Percentiles rank a stretch among this genome's conserved stretches.
Conservation (phyloP, 2,888 invertebrate species). For the Pandemis heparana region DNA sequence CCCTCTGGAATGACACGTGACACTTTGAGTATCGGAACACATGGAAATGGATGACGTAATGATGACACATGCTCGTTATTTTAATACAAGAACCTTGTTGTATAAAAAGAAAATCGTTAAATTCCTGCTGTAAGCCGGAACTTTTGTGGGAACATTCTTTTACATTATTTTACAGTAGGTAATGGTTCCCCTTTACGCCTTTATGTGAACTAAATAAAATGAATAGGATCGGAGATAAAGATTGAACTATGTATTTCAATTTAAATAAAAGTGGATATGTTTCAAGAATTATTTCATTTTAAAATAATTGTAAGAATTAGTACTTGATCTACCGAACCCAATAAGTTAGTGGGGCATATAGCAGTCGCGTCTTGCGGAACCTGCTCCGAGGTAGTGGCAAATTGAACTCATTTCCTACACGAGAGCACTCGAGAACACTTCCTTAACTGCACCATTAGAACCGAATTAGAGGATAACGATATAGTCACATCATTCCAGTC, state of each 20-base stretch:
- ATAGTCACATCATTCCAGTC: conserved; percentile 54
- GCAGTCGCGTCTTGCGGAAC: conserved; percentile 61
- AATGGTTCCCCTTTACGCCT: not conserved
- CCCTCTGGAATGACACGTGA: conserved; percentile 85
- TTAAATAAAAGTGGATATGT: not conserved
- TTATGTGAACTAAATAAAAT: not conserved
- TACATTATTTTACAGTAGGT: not conserved
- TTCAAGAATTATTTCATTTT: not conserved
- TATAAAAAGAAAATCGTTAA: too few relatives aligned
- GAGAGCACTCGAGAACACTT: conserved; percentile 61
- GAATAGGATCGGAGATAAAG: not conserved
- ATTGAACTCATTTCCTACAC: conserved; percentile 78
- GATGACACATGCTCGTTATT: too few relatives aligned
- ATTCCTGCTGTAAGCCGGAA: too few relatives aligned
- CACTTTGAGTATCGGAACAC: not conserved
- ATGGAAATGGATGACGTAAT: not conserved
- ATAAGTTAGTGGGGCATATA: conserved; percentile 63
- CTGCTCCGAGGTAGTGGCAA: conserved; percentile 76
- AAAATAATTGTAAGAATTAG: conserved; percentile 48
- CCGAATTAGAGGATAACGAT: conserved; percentile 64
- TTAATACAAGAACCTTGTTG: too few relatives aligned
- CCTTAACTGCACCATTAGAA: conserved; percentile 67
- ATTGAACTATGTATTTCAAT: not conserved
- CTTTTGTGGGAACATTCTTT: too few relatives aligned
- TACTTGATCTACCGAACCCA: conserved; percentile 66